Evolutionary conservation across 2,888 invertebrate species (phyloP).

Genomic region (Zonitis immaculata): DNA sequence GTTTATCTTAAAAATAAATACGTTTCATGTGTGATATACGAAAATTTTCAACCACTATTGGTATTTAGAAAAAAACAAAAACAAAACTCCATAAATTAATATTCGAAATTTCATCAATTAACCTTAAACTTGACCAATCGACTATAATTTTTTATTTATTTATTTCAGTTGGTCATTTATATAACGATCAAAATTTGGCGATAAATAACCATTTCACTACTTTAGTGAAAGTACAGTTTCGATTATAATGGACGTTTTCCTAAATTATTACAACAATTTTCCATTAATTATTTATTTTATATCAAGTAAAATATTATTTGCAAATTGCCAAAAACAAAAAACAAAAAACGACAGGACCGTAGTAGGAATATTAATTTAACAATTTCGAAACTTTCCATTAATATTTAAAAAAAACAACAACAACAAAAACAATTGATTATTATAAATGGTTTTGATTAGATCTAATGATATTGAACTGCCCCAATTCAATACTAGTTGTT

Average conservation of each 20-base stretch:
- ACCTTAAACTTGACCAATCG: not conserved
- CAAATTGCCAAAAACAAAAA: not conserved
- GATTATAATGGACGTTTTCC: no score
- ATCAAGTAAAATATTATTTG: no score
- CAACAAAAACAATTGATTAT: no score
- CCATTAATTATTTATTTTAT: no score
- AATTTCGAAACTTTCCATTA: not conserved
- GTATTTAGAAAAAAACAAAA: no score
- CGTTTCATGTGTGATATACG: not conserved
- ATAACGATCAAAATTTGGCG: not conserved
- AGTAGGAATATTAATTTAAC: not conserved
- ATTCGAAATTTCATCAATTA: not conserved
- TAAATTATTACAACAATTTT: no score
- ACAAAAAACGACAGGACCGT: not conserved
- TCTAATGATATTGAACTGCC: not conserved
- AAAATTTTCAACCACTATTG: not conserved
- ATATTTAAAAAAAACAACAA: no score
- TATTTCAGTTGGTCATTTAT: no score
- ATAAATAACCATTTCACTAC: not conserved
- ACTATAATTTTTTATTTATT: no score
- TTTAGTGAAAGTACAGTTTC: not conserved
- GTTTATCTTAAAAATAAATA: slow-evolving; percentile 23
- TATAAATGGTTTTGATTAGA: not conserved
- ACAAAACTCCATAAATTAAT: not conserved
- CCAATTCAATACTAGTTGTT: not conserved